These are phyloP conservation scores for Drosophila arawakana DNA, from an alignment of 1,140 invertebrate species.

Conservation along the genomic window DNA sequence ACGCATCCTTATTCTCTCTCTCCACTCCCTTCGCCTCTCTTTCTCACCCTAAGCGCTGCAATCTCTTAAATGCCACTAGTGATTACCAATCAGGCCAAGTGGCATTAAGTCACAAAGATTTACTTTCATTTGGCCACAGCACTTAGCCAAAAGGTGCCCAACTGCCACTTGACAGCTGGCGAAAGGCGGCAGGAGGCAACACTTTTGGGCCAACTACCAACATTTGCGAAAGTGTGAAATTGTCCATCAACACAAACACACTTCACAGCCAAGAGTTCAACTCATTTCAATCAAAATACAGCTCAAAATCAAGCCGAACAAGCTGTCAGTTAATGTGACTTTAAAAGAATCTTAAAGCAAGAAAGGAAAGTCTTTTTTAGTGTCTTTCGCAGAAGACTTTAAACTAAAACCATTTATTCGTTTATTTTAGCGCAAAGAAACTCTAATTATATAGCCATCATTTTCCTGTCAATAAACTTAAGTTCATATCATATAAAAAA, in stretches of 20 bases:
- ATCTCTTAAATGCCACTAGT: conserved; percentile 58
- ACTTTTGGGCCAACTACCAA: conserved; percentile 1
- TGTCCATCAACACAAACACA: conserved; percentile 13
- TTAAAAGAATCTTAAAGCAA: no score
- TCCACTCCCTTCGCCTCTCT: conserved; percentile 9
- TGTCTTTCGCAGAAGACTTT: no score
- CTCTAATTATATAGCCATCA: no score
- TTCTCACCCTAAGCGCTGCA: not conserved
- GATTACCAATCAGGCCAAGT: conserved; percentile 75
- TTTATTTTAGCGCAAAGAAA: no score
- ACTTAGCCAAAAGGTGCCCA: conserved; percentile 57
- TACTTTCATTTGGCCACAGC: conserved; percentile 67
- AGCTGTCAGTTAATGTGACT: no score
- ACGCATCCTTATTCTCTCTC: conserved; percentile 33
- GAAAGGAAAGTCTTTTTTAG: no score
- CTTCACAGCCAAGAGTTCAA: conserved; percentile 6
- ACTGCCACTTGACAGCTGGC: conserved; percentile 74
- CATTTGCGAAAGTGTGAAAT: conserved; percentile 36
- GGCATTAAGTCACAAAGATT: conserved; percentile 63
- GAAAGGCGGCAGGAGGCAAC: conserved; percentile 54
- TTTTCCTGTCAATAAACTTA: no score
- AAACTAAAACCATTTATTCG: no score
- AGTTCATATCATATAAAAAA: no score
- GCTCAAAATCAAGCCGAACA: no score
- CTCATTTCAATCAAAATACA: not conserved